Percentiles rank a stretch among this genome's conserved stretches.
Evolutionary conservation across 1,140 invertebrate genomes (phyloP).

Genomic region (Drosophila rhopaloa): DNA sequence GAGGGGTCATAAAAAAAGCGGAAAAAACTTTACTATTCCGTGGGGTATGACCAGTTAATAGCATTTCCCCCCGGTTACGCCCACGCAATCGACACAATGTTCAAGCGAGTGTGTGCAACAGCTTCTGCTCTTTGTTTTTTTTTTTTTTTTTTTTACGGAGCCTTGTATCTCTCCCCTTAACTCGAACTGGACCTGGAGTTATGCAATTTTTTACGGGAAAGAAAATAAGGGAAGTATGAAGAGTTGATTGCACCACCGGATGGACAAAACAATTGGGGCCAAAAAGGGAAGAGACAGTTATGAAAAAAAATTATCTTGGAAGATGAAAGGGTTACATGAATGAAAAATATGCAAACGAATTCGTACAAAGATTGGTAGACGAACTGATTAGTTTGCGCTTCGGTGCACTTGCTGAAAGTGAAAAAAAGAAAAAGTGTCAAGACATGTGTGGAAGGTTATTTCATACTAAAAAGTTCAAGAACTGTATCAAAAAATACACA

Average conservation of each 20-base stretch:
- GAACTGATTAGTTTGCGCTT: conserved; percentile 18
- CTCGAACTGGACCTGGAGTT: conserved; percentile 13
- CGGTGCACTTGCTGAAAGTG: not conserved
- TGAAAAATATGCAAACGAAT: conserved; percentile 8
- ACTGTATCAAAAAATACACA: not conserved
- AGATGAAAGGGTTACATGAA: conserved; percentile 24
- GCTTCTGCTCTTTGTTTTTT: conserved; percentile 34
- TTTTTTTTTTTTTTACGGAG: conserved; percentile 4
- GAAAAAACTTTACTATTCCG: conserved; percentile 38
- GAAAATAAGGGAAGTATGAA: conserved; percentile 34
- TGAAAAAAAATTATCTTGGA: conserved; percentile 1
- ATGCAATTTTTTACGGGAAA: conserved; percentile 31
- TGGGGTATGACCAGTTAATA: conserved; percentile 50
- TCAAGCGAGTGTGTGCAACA: conserved; percentile 38
- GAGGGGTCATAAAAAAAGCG: conserved; percentile 33
- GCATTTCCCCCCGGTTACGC: conserved; percentile 39
- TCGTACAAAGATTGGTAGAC: not conserved
- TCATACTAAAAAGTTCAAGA: not conserved
- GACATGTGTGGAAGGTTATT: not conserved
- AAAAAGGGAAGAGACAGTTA: not conserved
- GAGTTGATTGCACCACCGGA: conserved; percentile 46
- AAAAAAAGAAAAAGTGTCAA: conserved; percentile 2
- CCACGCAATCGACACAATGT: conserved; percentile 44
- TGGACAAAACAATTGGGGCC: conserved; percentile 10
- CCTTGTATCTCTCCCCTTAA: conserved; percentile 7